These are phyloP conservation scores for Drosophila parthenogenetica DNA, from an alignment of 2,888 invertebrate genomes.

Conservation along the genomic window DNA sequence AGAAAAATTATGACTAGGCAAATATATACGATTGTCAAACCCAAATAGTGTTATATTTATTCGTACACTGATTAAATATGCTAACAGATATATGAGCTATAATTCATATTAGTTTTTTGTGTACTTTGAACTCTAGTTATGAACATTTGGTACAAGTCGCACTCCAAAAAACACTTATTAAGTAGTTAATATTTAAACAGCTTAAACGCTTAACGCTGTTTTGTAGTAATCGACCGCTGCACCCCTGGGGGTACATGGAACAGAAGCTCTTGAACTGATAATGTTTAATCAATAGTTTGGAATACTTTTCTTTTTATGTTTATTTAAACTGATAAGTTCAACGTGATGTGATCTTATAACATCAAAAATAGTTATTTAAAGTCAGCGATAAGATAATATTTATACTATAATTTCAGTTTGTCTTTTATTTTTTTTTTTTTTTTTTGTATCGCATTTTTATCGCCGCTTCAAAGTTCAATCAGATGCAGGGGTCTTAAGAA, in stretches of 20 bases:
- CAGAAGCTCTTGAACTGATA: conserved; percentile 17
- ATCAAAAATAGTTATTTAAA: conserved; percentile 36
- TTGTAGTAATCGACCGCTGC: background rate
- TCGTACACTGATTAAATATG: conserved; percentile 11
- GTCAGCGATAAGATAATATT: conserved; percentile 45
- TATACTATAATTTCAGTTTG: conserved; percentile 21
- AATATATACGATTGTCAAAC: conserved; percentile 15
- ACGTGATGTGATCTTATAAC: conserved; percentile 27
- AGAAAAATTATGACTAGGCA: conserved; percentile 18
- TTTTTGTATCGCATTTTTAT: conserved; percentile 28
- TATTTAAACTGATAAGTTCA: conserved; percentile 4
- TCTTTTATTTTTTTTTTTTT: conserved; percentile 4
- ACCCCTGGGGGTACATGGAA: background rate
- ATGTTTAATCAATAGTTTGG: conserved; percentile 24
- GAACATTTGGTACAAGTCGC: conserved; percentile 12
- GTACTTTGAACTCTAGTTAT: conserved; percentile 37
- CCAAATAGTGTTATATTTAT: background rate
- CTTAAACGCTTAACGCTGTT: conserved; percentile 1
- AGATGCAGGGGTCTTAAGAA: conserved; percentile 24
- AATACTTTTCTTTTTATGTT: conserved; percentile 10
- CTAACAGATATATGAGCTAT: conserved; percentile 5
- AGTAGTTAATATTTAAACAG: conserved; percentile 13
- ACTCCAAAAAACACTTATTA: conserved; percentile 6
- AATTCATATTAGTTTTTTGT: conserved; percentile 20
- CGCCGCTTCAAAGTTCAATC: conserved; percentile 46